Evolutionary conservation across 2,888 invertebrate species (phyloP).

Genomic region (Meteorus cinctellus): DNA sequence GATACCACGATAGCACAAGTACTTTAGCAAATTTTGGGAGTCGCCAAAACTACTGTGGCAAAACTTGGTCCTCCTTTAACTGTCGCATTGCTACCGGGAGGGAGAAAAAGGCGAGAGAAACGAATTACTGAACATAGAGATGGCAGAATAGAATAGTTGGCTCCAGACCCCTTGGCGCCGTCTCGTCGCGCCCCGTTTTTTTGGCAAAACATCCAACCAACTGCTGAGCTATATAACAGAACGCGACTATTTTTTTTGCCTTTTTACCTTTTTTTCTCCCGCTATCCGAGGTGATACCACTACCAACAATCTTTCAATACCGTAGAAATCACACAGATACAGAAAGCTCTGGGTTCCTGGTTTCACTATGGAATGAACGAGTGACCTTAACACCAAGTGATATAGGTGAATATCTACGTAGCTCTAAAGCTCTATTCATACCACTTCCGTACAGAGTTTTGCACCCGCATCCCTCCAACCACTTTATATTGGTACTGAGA

Average conservation of each 20-base stretch:
- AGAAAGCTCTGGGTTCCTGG: not conserved
- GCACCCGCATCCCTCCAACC: too few relatives aligned
- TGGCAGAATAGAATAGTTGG: slow-evolving; percentile 50
- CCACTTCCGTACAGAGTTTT: too few relatives aligned
- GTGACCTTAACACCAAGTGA: slow-evolving; percentile 20
- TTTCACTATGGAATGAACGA: not conserved
- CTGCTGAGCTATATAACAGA: slow-evolving; percentile 57
- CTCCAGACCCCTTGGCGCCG: slow-evolving; percentile 72
- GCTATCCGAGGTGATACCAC: slow-evolving; percentile 52
- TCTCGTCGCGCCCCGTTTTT: slow-evolving; percentile 66
- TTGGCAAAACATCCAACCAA: slow-evolving; percentile 68
- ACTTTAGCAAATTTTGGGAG: not conserved
- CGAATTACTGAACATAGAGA: slow-evolving; percentile 2
- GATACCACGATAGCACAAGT: not conserved
- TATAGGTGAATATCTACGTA: not conserved
- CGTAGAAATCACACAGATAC: not conserved
- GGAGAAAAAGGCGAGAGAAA: slow-evolving; percentile 12
- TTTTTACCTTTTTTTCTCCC: slow-evolving; percentile 58
- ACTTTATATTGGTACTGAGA: too few relatives aligned
- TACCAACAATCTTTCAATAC: slow-evolving; percentile 56
- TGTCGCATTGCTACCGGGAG: not conserved
- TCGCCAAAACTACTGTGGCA: slow-evolving; percentile 1
- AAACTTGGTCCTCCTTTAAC: slow-evolving; percentile 26
- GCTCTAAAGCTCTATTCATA: not conserved
- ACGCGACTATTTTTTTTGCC: slow-evolving; percentile 29